Evolutionary conservation across 2,113 vertebrate genomes (phyloP).

Genomic region (Puntigrus tetrazona): DNA sequence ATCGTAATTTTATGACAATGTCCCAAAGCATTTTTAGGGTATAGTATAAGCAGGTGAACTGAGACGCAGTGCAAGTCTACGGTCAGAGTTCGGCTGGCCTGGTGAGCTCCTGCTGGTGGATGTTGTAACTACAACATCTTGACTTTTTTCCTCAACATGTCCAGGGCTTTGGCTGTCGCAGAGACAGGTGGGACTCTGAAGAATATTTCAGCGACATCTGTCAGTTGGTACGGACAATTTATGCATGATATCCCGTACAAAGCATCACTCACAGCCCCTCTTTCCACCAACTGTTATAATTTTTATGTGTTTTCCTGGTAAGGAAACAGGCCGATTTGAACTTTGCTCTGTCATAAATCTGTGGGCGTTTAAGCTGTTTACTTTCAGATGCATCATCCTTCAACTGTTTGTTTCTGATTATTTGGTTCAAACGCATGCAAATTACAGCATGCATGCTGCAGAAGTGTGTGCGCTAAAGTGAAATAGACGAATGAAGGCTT

Average conservation of each 20-base stretch:
- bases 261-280: neutral
- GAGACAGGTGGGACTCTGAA: neutral
- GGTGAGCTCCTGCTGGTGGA: neutral
- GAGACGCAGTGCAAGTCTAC: too few relatives aligned
- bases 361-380: neutral
- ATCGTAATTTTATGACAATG: too few relatives aligned
- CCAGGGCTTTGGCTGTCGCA: neutral
- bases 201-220: neutral
- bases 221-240: neutral
- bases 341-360: neutral
- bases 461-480: neutral
- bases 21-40: too few relatives aligned
- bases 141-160: neutral
- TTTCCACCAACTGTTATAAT: neutral
- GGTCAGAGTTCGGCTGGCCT: too few relatives aligned
- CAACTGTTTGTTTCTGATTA: neutral
- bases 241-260: neutral
- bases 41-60: too few relatives aligned
- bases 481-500: constrained; percentile 13
- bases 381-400: neutral
- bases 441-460: neutral
- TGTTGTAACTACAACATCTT: neutral
- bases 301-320: neutral
- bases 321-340: neutral
- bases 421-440: neutral